Conservation (phyloP, 2,888 invertebrate genomes). For the Leucoptera coffeella region DNA sequence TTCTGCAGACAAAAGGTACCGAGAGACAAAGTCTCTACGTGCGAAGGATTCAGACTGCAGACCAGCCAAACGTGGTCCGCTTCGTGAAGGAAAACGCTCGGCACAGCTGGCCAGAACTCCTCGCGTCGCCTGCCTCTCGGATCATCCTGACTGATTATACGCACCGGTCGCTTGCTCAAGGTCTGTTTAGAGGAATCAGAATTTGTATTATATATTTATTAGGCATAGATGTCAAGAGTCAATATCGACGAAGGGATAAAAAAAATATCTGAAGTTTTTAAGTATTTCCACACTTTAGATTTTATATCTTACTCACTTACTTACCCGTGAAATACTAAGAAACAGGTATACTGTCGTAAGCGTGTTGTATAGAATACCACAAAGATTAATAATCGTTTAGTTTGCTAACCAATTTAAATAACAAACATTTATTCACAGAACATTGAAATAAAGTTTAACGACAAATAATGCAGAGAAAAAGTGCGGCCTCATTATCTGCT, state of each 20-base stretch:
- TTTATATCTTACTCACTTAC: too few relatives aligned
- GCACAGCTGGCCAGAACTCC: slow-evolving; percentile 19
- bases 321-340: too few relatives aligned
- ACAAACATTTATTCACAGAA: background rate
- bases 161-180: slow-evolving; percentile 30
- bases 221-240: too few relatives aligned
- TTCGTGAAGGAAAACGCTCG: slow-evolving; percentile 29
- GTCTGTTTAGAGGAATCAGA: too few relatives aligned
- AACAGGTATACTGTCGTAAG: too few relatives aligned
- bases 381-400: too few relatives aligned
- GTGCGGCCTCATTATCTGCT: background rate
- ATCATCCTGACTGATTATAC: slow-evolving; percentile 27
- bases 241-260: too few relatives aligned
- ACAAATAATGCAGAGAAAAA: background rate
- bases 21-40: slow-evolving; percentile 28
- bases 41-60: slow-evolving; percentile 26
- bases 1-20: slow-evolving; percentile 18
- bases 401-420: background rate
- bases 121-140: slow-evolving; percentile 11
- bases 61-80: slow-evolving; percentile 27
- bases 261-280: too few relatives aligned
- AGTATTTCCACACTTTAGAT: too few relatives aligned
- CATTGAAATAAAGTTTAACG: background rate
- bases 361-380: too few relatives aligned
- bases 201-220: too few relatives aligned